Conservation (phyloP, 2,113 vertebrate species). For the Leucoraja erinaceus region DNA sequence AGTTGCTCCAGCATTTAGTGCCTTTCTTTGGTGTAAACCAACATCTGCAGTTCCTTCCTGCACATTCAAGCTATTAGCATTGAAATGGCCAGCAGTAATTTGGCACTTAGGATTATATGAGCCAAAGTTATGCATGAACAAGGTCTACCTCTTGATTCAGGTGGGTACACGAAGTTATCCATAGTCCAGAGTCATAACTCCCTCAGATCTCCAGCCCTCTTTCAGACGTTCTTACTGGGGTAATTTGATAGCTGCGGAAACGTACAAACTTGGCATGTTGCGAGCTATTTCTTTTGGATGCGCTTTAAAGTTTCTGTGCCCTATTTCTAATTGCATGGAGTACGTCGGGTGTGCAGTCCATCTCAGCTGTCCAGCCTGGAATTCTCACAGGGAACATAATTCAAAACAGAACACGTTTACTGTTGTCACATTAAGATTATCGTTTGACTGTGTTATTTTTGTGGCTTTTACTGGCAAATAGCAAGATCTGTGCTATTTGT, state of each 20-base stretch:
- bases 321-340: background rate
- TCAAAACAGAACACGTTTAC: background rate
- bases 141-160: no score
- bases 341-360: background rate
- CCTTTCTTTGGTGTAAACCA: no score
- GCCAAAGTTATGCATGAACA: background rate
- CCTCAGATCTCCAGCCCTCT: background rate
- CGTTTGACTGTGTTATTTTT: background rate
- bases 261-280: background rate
- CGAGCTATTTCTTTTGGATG: background rate
- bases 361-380: background rate
- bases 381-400: background rate
- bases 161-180: background rate
- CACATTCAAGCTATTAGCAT: no score
- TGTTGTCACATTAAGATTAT: background rate
- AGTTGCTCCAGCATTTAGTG: no score
- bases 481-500: background rate
- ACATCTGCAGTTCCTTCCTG: no score
- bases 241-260: background rate
- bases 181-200: no score
- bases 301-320: background rate
- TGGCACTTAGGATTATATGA: background rate
- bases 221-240: background rate
- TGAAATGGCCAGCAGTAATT: background rate
- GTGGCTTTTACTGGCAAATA: background rate